Conservation (phyloP, 2,797 vertebrate genomes). For the Pangasius mekongensis region DNA sequence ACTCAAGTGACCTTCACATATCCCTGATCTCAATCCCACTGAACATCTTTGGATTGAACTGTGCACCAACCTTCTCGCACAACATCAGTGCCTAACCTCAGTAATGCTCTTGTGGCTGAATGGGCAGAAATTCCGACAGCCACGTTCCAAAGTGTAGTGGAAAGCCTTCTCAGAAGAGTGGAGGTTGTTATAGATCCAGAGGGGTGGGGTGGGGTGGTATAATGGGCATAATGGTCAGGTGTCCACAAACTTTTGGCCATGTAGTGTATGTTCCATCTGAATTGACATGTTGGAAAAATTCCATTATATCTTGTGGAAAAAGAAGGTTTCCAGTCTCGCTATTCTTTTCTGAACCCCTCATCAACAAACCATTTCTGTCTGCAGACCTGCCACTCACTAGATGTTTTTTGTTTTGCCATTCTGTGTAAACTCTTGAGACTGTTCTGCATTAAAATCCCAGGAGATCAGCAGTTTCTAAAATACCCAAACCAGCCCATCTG, state of each 20-base stretch:
- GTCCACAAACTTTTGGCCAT: neutral
- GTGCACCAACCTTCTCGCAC: neutral
- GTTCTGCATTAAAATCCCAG: neutral
- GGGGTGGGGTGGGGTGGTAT: too few relatives aligned
- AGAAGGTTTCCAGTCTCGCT: neutral
- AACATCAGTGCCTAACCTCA: neutral
- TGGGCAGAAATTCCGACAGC: neutral
- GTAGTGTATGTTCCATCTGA: neutral
- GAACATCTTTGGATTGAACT: neutral
- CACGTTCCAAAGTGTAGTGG: neutral
- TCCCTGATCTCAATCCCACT: neutral
- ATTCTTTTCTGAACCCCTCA: neutral
- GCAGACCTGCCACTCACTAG: neutral
- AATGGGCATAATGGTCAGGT: neutral
- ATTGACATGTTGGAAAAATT: neutral
- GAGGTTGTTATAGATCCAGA: neutral
- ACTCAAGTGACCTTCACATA: neutral
- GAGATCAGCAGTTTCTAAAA: neutral
- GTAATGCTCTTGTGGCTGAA: neutral
- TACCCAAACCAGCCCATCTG: neutral
- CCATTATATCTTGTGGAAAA: neutral
- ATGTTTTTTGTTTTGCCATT: slow-evolving; percentile 1
- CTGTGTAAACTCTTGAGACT: neutral
- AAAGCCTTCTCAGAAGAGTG: neutral
- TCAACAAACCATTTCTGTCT: neutral